A percentile compares a stretch with the other conserved stretches of the same genome.
phyloP scores from a whole-genome alignment of 1,140 invertebrate species.

The Maniola jurtina region DNA sequence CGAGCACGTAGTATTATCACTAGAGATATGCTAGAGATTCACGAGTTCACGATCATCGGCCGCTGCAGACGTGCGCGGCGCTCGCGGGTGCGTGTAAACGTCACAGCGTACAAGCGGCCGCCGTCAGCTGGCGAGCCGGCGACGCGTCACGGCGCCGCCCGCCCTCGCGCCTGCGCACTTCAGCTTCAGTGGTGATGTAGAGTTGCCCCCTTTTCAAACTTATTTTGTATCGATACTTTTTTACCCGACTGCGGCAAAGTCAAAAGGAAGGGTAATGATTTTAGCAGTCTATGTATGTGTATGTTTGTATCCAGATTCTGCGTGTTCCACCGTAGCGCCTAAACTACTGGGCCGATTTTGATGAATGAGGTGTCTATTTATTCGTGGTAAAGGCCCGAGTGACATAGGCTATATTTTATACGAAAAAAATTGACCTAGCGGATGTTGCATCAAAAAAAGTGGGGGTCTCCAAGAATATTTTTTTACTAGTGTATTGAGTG shows the following conservation, averaged over 20 bases:
- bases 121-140: constrained; percentile 60
- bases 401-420: too few relatives aligned
- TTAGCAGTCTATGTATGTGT: too few relatives aligned
- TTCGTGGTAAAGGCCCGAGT: too few relatives aligned
- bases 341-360: too few relatives aligned
- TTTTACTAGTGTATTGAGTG: too few relatives aligned
- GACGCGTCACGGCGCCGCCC: constrained; percentile 60
- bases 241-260: background rate
- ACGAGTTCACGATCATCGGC: background rate
- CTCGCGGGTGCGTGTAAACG: constrained; percentile 55
- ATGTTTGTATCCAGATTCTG: too few relatives aligned
- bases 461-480: too few relatives aligned
- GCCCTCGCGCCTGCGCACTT: constrained; percentile 59
- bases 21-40: constrained; percentile 17
- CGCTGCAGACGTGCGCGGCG: constrained; percentile 41
- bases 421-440: too few relatives aligned
- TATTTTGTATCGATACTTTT: constrained; percentile 31
- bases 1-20: constrained; percentile 5
- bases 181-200: constrained; percentile 31
- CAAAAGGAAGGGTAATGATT: too few relatives aligned
- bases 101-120: constrained; percentile 44
- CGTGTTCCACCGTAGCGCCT: too few relatives aligned
- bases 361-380: too few relatives aligned
- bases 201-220: constrained; percentile 17
- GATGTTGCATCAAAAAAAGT: too few relatives aligned